Evolutionary conservation across 1,140 invertebrate species (phyloP), one percentile per base, ranked within the genome.

Genomic region (Cydia amplana): DNA sequence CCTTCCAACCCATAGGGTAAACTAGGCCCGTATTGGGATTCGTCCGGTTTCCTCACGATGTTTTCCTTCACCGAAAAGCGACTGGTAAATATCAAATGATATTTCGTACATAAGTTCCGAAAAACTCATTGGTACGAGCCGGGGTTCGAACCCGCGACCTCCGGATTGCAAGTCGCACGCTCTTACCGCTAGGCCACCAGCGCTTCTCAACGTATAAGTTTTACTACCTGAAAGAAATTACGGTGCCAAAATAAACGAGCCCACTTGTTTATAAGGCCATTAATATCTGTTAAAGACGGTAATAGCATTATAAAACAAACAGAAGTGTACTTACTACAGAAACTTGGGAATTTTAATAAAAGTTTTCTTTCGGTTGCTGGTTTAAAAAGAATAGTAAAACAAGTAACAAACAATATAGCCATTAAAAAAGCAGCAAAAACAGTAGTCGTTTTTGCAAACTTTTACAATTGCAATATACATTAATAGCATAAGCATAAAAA

Each of bases 191-290:
- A n/a, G n/a, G n/a, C n/a, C n/a, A n/a, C n/a, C n/a, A n/a, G n/a
- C n/a, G n/a, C n/a, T n/a, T n/a, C n/a, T n/a, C n/a, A n/a, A n/a
- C n/a, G n/a, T n/a, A n/a, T n/a, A n/a, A n/a, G 20, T 32, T 67
- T 36, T 70, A 70, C 28, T n/a, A 9, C 64, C 32, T 43, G 65
- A 70, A 70, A 18, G 9, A 70, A 70, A 36, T 70, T 70, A 18
- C n/a, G n/a, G 32, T 18, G 16, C 18, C 28, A 70, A 70, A 18
- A 18, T 70, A 70, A n/a, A 70, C 32, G 65, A 36, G 7, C 16
- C 16, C 64, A 36, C 25, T 67, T 32, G 12, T 70, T 70, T 70
- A 36, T 70, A 40, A 70, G 16, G 28, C 32, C 16, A 70, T 40
- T 40, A 70, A 70, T 36, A 16, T 40, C 65, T 3, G 12, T 14